phyloP scores from a whole-genome alignment of 2,888 invertebrate species.

The Aspidapion aeneum region DNA sequence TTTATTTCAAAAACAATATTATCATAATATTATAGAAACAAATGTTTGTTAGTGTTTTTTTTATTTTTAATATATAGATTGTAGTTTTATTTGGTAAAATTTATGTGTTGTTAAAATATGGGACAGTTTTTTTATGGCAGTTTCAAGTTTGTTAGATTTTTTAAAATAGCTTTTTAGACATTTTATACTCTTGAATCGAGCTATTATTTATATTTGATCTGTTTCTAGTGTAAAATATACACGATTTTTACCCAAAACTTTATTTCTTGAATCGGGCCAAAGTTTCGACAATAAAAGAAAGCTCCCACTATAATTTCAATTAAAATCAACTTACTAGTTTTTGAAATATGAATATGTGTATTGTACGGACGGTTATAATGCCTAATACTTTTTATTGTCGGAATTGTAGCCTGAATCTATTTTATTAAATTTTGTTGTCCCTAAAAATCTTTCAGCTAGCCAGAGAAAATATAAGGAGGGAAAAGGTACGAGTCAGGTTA shows the following conservation, averaged over 20 bases:
- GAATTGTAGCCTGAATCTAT: no score
- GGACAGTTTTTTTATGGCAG: background rate
- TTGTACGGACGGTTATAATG: no score
- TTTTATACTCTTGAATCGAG: background rate
- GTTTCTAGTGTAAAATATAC: background rate
- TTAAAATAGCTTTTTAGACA: background rate
- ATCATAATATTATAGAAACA: no score
- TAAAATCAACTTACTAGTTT: no score
- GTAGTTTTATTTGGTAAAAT: background rate
- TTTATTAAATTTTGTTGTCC: background rate
- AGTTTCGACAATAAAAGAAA: no score
- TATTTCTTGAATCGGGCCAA: no score
- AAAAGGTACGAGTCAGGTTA: conserved; percentile 20
- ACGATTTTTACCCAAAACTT: background rate
- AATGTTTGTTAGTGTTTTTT: background rate
- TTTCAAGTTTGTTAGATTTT: background rate
- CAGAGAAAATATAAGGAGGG: conserved; percentile 11
- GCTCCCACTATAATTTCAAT: no score
- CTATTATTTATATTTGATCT: no score
- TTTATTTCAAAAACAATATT: no score
- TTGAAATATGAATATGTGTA: no score
- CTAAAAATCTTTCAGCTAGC: background rate
- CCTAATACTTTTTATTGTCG: no score
- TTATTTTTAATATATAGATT: no score
- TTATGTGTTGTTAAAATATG: background rate